A percentile compares a stretch with the other conserved stretches of the same genome.
Conservation (phyloP, 2,888 invertebrate genomes). For the Lasioglossum marginatum region DNA sequence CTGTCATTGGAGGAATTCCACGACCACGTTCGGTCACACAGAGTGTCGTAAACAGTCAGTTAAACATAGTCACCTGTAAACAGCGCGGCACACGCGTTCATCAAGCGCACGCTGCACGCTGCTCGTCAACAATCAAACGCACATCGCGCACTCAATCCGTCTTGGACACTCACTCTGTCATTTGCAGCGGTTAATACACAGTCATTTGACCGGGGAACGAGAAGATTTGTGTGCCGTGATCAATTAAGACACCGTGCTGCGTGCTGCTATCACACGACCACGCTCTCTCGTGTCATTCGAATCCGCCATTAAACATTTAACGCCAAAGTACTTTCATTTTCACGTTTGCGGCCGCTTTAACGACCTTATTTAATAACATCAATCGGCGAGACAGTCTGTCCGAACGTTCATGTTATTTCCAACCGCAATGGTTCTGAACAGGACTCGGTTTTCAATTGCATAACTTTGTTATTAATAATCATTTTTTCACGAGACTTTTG, state of each 20-base stretch:
- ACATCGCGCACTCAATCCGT: conserved; percentile 7
- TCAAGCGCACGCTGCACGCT: conserved; percentile 1
- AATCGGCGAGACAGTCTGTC: too few relatives aligned
- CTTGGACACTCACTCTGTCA: conserved; percentile 8
- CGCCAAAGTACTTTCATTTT: neutral
- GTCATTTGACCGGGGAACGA: neutral
- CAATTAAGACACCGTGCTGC: neutral
- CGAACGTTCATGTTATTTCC: too few relatives aligned
- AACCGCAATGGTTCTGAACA: too few relatives aligned
- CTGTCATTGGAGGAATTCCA: conserved; percentile 11
- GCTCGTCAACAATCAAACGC: conserved; percentile 19
- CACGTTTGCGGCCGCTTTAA: neutral
- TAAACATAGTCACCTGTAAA: conserved; percentile 13
- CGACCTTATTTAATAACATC: too few relatives aligned
- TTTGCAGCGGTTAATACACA: conserved; percentile 8
- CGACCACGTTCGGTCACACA: neutral
- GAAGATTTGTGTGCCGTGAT: neutral
- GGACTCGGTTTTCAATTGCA: too few relatives aligned
- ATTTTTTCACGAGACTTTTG: too few relatives aligned
- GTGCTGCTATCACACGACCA: neutral
- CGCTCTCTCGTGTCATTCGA: neutral
- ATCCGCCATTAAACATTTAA: neutral
- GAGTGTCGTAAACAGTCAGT: conserved; percentile 19
- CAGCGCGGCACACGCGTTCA: neutral
- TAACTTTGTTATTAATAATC: too few relatives aligned